phyloP scores from a whole-genome alignment of 2,888 invertebrate genomes.

The Hydriomena furcata region DNA sequence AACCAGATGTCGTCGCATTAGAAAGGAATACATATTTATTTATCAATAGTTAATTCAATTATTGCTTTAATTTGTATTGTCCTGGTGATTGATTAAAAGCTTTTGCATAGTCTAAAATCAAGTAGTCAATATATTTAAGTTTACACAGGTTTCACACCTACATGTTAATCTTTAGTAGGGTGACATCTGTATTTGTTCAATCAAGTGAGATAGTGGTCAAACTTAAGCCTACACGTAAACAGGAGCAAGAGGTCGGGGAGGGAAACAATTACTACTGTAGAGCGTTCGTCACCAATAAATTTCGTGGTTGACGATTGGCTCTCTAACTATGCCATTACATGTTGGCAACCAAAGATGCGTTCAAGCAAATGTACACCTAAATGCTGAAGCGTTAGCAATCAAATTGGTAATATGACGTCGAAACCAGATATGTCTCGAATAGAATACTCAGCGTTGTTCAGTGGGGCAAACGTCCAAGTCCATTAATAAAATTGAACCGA shows the following conservation, averaged over 20 bases:
- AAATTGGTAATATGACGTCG: constrained; percentile 46
- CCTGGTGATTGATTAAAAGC: no score
- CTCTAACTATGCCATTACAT: constrained; percentile 33
- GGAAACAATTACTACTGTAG: neutral
- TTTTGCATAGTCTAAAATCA: no score
- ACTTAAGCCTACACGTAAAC: no score
- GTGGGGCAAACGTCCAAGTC: constrained; percentile 82
- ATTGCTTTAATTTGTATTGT: no score
- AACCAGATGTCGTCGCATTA: constrained; percentile 38
- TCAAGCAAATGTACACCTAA: constrained; percentile 52
- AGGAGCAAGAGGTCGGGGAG: no score
- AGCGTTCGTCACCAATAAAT: neutral
- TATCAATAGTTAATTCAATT: no score
- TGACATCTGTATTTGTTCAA: no score
- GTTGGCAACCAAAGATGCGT: constrained; percentile 38
- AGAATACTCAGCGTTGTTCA: constrained; percentile 67
- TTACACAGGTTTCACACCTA: no score
- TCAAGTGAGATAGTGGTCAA: no score
- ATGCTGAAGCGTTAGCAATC: constrained; percentile 48
- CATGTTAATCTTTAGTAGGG: no score
- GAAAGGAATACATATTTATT: constrained; percentile 6
- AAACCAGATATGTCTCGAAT: constrained; percentile 65
- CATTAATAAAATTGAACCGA: constrained; percentile 84
- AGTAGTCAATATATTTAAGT: no score
- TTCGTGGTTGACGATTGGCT: constrained; percentile 3